phyloP scores from a whole-genome alignment of 2,113 vertebrate species.

The Corythoichthys haematopterus region DNA sequence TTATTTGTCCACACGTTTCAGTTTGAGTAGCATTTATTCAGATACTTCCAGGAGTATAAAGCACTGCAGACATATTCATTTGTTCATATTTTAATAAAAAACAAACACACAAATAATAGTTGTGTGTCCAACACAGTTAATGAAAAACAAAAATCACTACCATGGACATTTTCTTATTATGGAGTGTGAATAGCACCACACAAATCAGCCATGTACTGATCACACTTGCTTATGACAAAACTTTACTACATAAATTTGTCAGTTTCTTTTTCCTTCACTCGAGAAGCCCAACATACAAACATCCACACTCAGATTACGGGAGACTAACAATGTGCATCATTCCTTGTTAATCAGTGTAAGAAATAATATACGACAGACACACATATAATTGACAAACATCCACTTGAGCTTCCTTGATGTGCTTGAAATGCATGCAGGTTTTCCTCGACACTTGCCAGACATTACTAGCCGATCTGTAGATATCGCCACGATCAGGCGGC shows the following conservation, averaged over 20 bases:
- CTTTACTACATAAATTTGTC: background rate
- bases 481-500: background rate
- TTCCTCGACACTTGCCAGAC: background rate
- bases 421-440: conserved; percentile 4
- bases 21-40: conserved; percentile 1
- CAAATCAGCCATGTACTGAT: background rate
- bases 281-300: background rate
- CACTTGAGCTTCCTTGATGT: conserved; percentile 1
- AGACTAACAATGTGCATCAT: background rate
- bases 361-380: background rate
- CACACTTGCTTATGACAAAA: background rate
- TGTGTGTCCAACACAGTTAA: background rate
- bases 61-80: background rate
- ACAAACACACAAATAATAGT: background rate
- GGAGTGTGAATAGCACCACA: conserved; percentile 2
- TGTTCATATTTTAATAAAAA: background rate
- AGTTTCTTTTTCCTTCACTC: background rate
- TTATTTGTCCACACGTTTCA: background rate
- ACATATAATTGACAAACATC: background rate
- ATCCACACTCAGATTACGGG: background rate
- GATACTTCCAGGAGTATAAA: conserved; percentile 1
- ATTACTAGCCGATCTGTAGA: background rate
- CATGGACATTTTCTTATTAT: background rate
- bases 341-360: background rate
- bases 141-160: background rate